phyloP scores from a whole-genome alignment of 2,113 vertebrate species.

The Prunella himalayana region DNA sequence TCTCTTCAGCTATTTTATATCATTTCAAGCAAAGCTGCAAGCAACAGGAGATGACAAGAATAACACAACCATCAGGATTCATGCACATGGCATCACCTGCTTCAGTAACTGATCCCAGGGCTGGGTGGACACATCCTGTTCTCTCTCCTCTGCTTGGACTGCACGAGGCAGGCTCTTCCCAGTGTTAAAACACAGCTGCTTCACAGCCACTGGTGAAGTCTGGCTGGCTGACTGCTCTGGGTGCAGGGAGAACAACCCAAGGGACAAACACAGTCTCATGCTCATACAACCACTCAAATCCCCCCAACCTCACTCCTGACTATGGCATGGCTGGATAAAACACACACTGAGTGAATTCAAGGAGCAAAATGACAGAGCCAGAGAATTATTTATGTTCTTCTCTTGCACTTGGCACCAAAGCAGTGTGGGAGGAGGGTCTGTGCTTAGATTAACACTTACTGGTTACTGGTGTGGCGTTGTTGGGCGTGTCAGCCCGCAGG shows the following conservation, averaged over 20 bases:
- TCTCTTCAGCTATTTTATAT: not conserved
- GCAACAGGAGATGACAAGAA: not conserved
- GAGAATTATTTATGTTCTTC: not conserved
- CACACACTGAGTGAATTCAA: not conserved
- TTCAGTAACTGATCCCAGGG: not conserved
- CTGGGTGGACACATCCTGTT: not conserved
- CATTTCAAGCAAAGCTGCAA: not conserved
- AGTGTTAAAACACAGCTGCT: not conserved
- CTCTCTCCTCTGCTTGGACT: not conserved
- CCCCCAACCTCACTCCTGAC: not conserved
- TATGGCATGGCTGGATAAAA: not conserved
- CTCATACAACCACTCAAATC: not conserved
- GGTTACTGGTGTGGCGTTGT: slow-evolving; percentile 93
- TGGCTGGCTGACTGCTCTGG: not conserved
- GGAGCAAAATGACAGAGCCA: not conserved
- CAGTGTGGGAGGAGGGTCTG: not conserved
- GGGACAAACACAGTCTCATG: not conserved
- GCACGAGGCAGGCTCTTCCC: not conserved
- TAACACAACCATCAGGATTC: not conserved
- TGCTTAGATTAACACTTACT: slow-evolving; percentile 86
- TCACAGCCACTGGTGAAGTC: not conserved
- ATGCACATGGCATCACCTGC: not conserved
- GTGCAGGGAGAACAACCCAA: not conserved
- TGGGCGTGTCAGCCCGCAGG: slow-evolving; percentile 95
- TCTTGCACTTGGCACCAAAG: not conserved